Percentiles rank a stretch among this genome's conserved stretches.
Evolutionary conservation across 2,888 invertebrate genomes (phyloP).

Genomic region (Sipunculus nudus): DNA sequence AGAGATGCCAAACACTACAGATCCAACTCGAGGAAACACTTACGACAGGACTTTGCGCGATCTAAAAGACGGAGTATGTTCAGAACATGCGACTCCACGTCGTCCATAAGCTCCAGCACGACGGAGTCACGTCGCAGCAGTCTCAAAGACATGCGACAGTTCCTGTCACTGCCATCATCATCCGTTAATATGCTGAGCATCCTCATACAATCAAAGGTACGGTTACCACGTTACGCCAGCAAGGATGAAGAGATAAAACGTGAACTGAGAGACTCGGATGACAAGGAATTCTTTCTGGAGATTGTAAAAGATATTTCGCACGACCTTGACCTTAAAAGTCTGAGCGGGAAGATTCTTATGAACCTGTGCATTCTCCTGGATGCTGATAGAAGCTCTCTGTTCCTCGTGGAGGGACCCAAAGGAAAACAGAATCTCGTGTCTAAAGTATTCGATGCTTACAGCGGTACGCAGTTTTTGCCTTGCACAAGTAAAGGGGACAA

Average conservation of each 20-base stretch:
- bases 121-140: slow-evolving; percentile 65
- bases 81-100: slow-evolving; percentile 64
- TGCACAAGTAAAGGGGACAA: slow-evolving; percentile 64
- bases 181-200: slow-evolving; percentile 69
- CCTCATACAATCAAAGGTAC: slow-evolving; percentile 69
- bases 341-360: slow-evolving; percentile 69
- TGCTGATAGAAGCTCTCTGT: slow-evolving; percentile 69
- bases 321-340: slow-evolving; percentile 68
- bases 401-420: slow-evolving; percentile 68
- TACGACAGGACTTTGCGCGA: slow-evolving; percentile 69
- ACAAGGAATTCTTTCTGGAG: slow-evolving; percentile 70
- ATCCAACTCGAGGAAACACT: slow-evolving; percentile 68
- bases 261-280: slow-evolving; percentile 63
- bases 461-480: slow-evolving; percentile 68
- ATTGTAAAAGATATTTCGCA: slow-evolving; percentile 70
- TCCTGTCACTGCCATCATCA: slow-evolving; percentile 69
- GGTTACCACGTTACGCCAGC: slow-evolving; percentile 68
- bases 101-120: slow-evolving; percentile 23
- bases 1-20: slow-evolving; percentile 46
- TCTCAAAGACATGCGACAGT: slow-evolving; percentile 70
- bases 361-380: slow-evolving; percentile 68
- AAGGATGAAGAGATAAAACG: slow-evolving; percentile 68
- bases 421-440: slow-evolving; percentile 68
- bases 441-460: slow-evolving; percentile 69
- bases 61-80: slow-evolving; percentile 69